A percentile compares a stretch with the other conserved stretches of the same genome.
Conservation (phyloP, 1,140 invertebrate genomes). For the Armadillidium nasatum region DNA sequence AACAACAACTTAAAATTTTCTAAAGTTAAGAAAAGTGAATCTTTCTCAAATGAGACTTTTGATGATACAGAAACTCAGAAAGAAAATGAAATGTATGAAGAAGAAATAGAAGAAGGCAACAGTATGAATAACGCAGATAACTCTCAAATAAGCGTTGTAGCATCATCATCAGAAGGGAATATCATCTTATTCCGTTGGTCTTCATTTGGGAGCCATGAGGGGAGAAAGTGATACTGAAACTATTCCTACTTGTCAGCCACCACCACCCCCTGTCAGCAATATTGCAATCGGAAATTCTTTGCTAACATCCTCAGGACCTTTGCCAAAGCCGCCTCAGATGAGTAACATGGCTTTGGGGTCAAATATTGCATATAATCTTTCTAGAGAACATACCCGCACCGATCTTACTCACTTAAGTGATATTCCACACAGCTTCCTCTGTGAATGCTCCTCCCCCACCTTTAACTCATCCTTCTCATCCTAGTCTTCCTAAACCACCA, state of each 20-base stretch:
- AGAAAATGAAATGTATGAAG: constrained; percentile 1
- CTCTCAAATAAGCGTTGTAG: neutral
- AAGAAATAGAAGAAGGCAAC: constrained; percentile 11
- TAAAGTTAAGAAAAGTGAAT: constrained; percentile 20
- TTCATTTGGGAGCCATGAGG: constrained; percentile 4
- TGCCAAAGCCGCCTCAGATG: constrained; percentile 34
- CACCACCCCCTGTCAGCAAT: constrained; percentile 12
- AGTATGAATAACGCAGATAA: constrained; percentile 27
- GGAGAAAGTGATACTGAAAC: neutral
- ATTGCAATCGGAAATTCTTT: neutral
- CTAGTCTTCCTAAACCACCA: constrained; percentile 32
- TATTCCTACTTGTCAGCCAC: neutral
- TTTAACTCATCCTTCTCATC: constrained; percentile 30
- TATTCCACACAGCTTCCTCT: constrained; percentile 25
- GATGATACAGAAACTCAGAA: neutral
- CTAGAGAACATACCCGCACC: constrained; percentile 29
- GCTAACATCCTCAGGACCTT: neutral
- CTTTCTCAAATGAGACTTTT: neutral
- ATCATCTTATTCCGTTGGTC: constrained; percentile 29
- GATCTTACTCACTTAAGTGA: constrained; percentile 27
- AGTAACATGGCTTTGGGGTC: constrained; percentile 33
- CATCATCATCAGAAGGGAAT: constrained; percentile 36
- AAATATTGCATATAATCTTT: constrained; percentile 37
- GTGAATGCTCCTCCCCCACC: constrained; percentile 30
- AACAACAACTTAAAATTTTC: constrained; percentile 44